These are phyloP conservation scores for Allygus modestus DNA, from an alignment of 2,888 invertebrate species.

Conservation along the genomic window DNA sequence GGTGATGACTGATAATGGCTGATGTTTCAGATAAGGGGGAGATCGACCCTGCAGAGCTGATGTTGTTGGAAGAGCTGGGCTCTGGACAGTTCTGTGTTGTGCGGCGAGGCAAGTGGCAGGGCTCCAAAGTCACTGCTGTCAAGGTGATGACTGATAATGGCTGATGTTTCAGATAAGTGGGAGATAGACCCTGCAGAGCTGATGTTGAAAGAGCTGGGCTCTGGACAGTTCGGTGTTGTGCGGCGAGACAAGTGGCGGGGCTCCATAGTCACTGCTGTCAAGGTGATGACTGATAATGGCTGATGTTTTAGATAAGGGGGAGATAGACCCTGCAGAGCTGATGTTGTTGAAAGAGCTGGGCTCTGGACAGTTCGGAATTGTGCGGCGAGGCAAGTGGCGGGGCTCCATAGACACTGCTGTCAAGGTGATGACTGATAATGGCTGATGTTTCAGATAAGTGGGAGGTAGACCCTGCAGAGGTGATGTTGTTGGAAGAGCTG, in stretches of 20 bases:
- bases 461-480: slow-evolving; percentile 96
- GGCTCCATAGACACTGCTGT: slow-evolving; percentile 92
- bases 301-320: slow-evolving; percentile 90
- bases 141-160: no score
- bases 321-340: slow-evolving; percentile 94
- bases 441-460: slow-evolving; percentile 86
- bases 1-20: no score
- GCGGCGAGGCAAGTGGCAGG: slow-evolving; percentile 92
- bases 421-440: slow-evolving; percentile 80
- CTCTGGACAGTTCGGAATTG: slow-evolving; percentile 97
- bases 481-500: slow-evolving; percentile 91
- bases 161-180: slow-evolving; percentile 88
- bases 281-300: no score
- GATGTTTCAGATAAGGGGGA: slow-evolving; percentile 91
- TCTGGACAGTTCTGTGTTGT: slow-evolving; percentile 98
- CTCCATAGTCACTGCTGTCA: slow-evolving; percentile 89
- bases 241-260: slow-evolving; percentile 94
- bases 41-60: slow-evolving; percentile 94
- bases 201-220: slow-evolving; percentile 93
- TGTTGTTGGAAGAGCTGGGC: slow-evolving; percentile 92
- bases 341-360: slow-evolving; percentile 91
- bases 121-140: slow-evolving; percentile 90
- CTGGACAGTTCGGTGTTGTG: slow-evolving; percentile 98
- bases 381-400: slow-evolving; percentile 93
- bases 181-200: slow-evolving; percentile 96